These are phyloP conservation scores for Aphidius gifuensis DNA, from an alignment of 1,140 invertebrate species.

Conservation along the genomic window DNA sequence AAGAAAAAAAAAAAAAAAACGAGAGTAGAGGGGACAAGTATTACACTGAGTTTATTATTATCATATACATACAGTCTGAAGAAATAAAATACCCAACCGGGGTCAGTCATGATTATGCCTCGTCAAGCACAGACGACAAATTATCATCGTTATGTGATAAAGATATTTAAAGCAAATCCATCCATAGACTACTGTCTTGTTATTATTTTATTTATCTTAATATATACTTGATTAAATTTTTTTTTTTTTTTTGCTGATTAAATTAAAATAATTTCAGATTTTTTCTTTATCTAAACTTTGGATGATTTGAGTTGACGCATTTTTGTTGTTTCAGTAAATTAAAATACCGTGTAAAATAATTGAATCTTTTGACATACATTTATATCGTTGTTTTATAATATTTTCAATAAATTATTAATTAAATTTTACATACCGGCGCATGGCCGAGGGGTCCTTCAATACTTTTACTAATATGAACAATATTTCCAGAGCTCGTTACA, in stretches of 20 bases:
- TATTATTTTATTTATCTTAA: too few species aligned
- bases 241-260: too few species aligned
- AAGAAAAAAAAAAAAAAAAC: constrained; percentile 32
- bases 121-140: constrained; percentile 22
- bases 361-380: too few species aligned
- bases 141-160: constrained; percentile 19
- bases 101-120: constrained; percentile 17
- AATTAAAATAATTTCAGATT: too few species aligned
- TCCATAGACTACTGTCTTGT: too few species aligned
- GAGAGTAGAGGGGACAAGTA: not conserved
- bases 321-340: too few species aligned
- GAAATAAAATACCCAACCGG: constrained; percentile 7
- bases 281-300: too few species aligned
- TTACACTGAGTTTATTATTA: not conserved
- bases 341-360: too few species aligned
- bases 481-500: constrained; percentile 75
- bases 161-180: constrained; percentile 1
- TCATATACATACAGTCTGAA: not conserved
- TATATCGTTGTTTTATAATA: too few species aligned
- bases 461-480: constrained; percentile 83
- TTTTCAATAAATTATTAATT: too few species aligned
- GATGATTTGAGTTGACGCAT: too few species aligned
- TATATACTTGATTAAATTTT: too few species aligned
- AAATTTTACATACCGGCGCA: constrained; percentile 66
- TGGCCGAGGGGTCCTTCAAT: constrained; percentile 81